Base-by-base conservation (phyloP, 2,797 vertebrate genomes). In the Thaleichthys pacificus region DNA sequence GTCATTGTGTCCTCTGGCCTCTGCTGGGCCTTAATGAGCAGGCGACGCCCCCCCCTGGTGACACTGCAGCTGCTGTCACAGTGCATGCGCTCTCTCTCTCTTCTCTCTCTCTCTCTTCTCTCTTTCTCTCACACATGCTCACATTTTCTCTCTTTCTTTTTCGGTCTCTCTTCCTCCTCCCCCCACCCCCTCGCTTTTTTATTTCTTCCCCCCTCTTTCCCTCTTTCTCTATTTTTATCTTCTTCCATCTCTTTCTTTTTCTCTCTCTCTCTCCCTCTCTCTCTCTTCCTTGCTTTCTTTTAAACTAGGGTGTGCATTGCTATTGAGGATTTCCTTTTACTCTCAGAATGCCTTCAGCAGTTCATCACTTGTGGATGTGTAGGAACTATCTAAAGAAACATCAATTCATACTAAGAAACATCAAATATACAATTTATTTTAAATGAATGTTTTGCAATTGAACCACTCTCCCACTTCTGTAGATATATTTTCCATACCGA, bases 11-110 rank as follows among this genome's bases (percentile, higher is more conserved):
- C 69, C 70, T 79, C 66, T 11, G 3, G 69, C 80, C 80, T 86
- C 75, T 70, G 75, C 75, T 77, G 73, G 65, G 62, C 61, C 69
- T 75, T 88, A 86, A 88, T 85, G 80, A 88, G 76, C 63, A 73
- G 66, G 68, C 68, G 61, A 68, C 61, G 9, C 38, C 61, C 66
- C 28, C 21, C 21, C 65, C 67, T 11, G 9, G 62, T 65, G 71
- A 79, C 71, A 57, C 69, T 70, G 67, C 75, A 82, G 78, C 77
- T 79, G 85, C 74, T 35, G 7, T 35, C 32, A 35, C 32, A 8
- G 32, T 35, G 1, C 15, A 8, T 51, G 49, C 49, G 17, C 49
- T 56, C 17, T 56, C 51, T 56, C 17, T 56, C 51, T 54, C 51
- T 54, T 0, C n/a, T 17, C n/a, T n/a, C n/a, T n/a, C 49, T 56